These are phyloP conservation scores for Natator depressus DNA, from an alignment of 2,113 vertebrate species.

Conservation along the genomic window DNA sequence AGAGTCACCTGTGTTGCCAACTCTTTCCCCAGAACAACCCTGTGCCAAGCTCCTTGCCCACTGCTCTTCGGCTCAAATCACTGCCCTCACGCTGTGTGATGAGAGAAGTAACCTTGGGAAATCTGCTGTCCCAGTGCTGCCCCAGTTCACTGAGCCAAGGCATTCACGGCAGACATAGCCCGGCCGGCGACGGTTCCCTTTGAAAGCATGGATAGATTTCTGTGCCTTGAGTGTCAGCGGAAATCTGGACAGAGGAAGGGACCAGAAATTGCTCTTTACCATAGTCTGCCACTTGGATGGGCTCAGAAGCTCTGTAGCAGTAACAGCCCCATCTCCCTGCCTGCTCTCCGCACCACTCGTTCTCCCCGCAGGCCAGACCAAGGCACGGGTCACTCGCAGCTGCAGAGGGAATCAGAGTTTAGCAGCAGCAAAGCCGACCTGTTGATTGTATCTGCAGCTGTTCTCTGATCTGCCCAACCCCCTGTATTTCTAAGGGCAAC, in stretches of 20 bases:
- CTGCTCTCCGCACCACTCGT: conserved; percentile 76
- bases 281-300: not conserved
- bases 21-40: not conserved
- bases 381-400: conserved; percentile 64
- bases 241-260: not conserved
- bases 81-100: not conserved
- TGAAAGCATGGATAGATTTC: accelerated
- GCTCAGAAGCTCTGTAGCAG: conserved; percentile 59
- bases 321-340: conserved; percentile 74
- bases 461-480: not conserved
- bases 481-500: not conserved
- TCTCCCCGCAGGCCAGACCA: conserved; percentile 60
- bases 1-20: not conserved
- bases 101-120: too few species aligned
- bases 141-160: too few species aligned
- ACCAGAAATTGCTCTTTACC: not conserved
- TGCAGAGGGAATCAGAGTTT: not conserved
- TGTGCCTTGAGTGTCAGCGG: too few species aligned
- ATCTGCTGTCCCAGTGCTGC: not conserved
- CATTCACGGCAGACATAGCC: not conserved
- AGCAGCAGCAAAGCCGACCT: not conserved
- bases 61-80: not conserved
- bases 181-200: accelerated
- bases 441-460: not conserved
- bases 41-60: not conserved